Percentiles rank a stretch among this genome's conserved stretches.
Evolutionary conservation across 1,140 invertebrate genomes (phyloP).

Genomic region (Ceratitis capitata): DNA sequence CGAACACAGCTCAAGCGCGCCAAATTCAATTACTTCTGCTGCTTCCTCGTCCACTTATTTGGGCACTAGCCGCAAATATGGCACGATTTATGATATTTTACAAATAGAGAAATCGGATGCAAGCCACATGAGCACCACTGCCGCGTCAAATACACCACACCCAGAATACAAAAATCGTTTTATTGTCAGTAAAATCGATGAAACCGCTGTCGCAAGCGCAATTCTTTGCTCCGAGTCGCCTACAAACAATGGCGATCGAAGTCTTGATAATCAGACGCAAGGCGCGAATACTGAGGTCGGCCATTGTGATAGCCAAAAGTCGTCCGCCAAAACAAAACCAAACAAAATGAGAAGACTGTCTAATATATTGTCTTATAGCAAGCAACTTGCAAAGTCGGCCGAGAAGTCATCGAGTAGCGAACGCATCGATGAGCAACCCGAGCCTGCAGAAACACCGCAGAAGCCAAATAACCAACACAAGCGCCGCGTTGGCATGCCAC

Average conservation of each 20-base stretch:
- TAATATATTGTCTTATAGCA: slow-evolving; percentile 58
- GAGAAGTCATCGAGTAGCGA: slow-evolving; percentile 43
- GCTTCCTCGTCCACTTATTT: not conserved
- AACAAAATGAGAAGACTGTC: slow-evolving; percentile 63
- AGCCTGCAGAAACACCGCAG: slow-evolving; percentile 6
- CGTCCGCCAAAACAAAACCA: slow-evolving; percentile 47
- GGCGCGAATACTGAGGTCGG: not conserved
- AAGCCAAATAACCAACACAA: slow-evolving; percentile 49
- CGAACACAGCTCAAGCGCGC: not conserved
- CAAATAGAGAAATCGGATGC: slow-evolving; percentile 58
- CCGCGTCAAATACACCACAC: not conserved
- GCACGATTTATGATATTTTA: slow-evolving; percentile 64
- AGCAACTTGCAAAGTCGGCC: not conserved
- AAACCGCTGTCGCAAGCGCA: slow-evolving; percentile 41
- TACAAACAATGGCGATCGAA: slow-evolving; percentile 3
- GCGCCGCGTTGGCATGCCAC: slow-evolving; percentile 54
- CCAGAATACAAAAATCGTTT: slow-evolving; percentile 54
- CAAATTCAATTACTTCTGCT: slow-evolving; percentile 16
- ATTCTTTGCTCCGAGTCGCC: not conserved
- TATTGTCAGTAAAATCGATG: slow-evolving; percentile 60
- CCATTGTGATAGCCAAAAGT: slow-evolving; percentile 39
- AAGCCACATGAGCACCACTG: slow-evolving; percentile 36
- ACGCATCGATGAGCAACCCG: slow-evolving; percentile 39
- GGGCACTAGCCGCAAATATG: slow-evolving; percentile 52
- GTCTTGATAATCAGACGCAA: not conserved